Evolutionary conservation across 2,113 vertebrate species (phyloP).

Genomic region (Rallus limicola): DNA sequence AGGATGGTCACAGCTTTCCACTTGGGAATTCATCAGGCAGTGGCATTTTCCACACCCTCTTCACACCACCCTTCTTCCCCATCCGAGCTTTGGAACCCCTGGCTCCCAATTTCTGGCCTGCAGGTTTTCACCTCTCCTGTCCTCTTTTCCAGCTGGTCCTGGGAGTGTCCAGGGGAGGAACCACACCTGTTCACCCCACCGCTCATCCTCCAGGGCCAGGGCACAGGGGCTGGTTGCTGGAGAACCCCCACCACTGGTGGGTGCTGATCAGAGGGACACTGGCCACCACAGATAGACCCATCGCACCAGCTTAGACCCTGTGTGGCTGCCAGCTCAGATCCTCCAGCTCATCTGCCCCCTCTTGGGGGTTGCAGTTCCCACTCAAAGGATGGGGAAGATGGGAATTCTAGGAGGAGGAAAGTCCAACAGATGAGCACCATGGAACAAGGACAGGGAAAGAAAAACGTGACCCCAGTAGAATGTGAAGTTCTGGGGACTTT

Average conservation of each 20-base stretch:
- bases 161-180: not conserved
- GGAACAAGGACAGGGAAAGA: not conserved
- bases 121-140: not conserved
- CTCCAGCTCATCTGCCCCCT: not conserved
- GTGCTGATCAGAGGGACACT: rapidly evolving
- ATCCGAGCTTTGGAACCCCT: not conserved
- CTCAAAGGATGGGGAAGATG: not conserved
- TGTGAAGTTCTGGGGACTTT: not conserved
- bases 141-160: not conserved
- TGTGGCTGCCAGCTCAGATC: not conserved
- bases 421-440: rapidly evolving
- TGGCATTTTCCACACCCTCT: not conserved
- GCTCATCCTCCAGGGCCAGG: too few species aligned
- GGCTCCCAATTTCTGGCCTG: not conserved
- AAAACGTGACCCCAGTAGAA: rapidly evolving
- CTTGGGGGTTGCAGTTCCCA: not conserved
- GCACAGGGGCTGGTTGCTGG: not conserved
- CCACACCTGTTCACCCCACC: too few species aligned
- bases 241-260: not conserved
- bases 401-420: not conserved
- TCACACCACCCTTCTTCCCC: too few species aligned
- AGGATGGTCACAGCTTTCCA: not conserved
- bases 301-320: not conserved
- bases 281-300: constrained; percentile 47
- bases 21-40: too few species aligned